Percentiles rank a stretch among this genome's conserved stretches.
phyloP scores from a whole-genome alignment of 2,888 invertebrate genomes.

The Polietes domitor region DNA sequence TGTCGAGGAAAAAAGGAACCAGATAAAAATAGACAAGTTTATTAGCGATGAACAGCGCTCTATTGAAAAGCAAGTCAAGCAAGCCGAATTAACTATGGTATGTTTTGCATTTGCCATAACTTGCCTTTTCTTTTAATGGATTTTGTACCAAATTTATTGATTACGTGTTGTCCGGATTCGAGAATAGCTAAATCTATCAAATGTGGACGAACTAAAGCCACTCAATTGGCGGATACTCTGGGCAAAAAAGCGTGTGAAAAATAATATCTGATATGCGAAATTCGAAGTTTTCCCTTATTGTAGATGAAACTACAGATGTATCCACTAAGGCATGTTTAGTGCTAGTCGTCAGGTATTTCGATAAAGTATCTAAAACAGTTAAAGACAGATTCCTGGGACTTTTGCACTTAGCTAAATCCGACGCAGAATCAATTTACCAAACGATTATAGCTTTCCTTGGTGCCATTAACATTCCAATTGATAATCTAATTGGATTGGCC shows the following conservation, averaged over 20 bases:
- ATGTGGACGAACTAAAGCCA: constrained; percentile 48
- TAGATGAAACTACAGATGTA: constrained; percentile 47
- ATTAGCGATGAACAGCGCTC: constrained; percentile 15
- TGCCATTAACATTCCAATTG: constrained; percentile 24
- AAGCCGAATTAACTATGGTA: constrained; percentile 56
- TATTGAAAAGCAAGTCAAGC: constrained; percentile 19
- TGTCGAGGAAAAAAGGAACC: constrained; percentile 26
- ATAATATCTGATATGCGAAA: constrained; percentile 4
- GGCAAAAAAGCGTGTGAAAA: constrained; percentile 6
- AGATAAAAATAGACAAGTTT: constrained; percentile 26
- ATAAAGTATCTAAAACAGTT: not conserved
- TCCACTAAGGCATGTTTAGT: constrained; percentile 31
- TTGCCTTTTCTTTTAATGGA: constrained; percentile 53
- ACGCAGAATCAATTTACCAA: constrained; percentile 34
- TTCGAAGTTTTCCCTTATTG: constrained; percentile 49
- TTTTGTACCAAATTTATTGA: constrained; percentile 46
- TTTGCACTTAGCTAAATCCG: constrained; percentile 15
- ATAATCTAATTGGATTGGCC: constrained; percentile 48
- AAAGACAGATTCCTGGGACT: constrained; percentile 30
- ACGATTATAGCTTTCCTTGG: constrained; percentile 33
- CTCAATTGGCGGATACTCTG: constrained; percentile 21
- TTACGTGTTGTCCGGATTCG: constrained; percentile 54
- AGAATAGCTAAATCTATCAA: constrained; percentile 47
- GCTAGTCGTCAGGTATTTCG: constrained; percentile 26
- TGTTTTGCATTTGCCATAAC: constrained; percentile 59